phyloP scores from a whole-genome alignment of 2,888 invertebrate species.

The Stenurella melanura region DNA sequence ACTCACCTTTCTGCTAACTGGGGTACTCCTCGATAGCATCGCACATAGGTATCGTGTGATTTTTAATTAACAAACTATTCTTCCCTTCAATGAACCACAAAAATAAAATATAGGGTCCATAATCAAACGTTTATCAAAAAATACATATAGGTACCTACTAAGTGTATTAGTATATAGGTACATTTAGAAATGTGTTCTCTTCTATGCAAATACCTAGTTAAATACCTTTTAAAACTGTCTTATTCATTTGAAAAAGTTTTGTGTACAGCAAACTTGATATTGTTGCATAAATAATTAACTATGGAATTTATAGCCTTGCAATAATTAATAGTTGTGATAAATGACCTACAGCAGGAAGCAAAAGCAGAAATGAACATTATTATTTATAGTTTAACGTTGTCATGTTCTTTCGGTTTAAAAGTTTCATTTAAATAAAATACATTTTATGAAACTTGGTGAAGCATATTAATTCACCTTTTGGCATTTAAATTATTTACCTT shows the following conservation, averaged over 20 bases:
- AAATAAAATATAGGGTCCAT: neutral
- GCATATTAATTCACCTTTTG: slow-evolving; percentile 37
- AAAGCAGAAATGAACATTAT: neutral
- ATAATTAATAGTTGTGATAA: neutral
- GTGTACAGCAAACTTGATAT: neutral
- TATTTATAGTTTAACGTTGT: neutral
- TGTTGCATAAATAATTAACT: neutral
- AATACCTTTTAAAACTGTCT: slow-evolving; percentile 5
- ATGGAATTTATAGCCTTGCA: neutral
- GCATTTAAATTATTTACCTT: slow-evolving; percentile 50
- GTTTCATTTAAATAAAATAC: slow-evolving; percentile 17
- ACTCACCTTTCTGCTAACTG: slow-evolving; percentile 44
- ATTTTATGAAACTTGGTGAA: neutral
- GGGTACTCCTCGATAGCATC: slow-evolving; percentile 26
- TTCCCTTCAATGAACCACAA: slow-evolving; percentile 4
- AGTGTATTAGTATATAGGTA: no score
- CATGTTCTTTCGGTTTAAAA: neutral
- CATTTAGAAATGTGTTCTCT: no score
- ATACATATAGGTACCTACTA: no score
- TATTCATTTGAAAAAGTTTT: neutral
- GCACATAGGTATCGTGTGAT: neutral
- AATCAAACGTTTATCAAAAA: no score
- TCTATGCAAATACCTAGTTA: neutral
- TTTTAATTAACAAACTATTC: neutral
- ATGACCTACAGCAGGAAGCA: neutral